Base-by-base conservation (phyloP, 1,140 invertebrate genomes). In the Tenebrio molitor region DNA sequence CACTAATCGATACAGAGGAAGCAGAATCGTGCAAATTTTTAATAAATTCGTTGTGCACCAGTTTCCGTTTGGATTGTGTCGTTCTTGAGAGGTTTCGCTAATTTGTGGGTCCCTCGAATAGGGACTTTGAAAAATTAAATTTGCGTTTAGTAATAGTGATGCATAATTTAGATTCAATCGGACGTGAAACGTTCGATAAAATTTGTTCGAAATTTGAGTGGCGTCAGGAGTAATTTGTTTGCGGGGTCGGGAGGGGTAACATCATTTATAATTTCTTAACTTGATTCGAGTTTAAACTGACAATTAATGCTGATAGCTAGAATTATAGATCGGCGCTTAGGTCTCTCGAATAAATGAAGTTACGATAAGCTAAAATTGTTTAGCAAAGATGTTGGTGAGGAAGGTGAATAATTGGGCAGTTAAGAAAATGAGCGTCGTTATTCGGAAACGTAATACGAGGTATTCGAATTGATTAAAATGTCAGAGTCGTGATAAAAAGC, bases 331-430 rank as follows among this genome's bases (percentile, higher is more conserved):
- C 21, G 44, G 16, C 17, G 19, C 17, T 42, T 50, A 21, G 17
- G 44, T 50, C 19, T 17, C 16, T 15, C 2, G 21, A 50, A 50
- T 21, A 50, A 50, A 50, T 50, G 44, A 50, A 50, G 44, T 50
- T 50, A 50, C 44, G 44, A 50, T 50, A 50, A 50, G 44, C 44
- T 50, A 50, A 58, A 58, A 58, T 66, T 66, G 36, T 66, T 66
- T 65, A 33, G 25, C 58, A 36, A 63, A 65, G 39, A 21, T 66
- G 36, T 66, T 66, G 36, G 42, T 23, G 21, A 42, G 33, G 33
- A 65, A 12, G 33, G 34, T 44, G 64, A 44, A 66, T 44, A 66
- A 66, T 66, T 66, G 36, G 34, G 21, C 19, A 65, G 34, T 65
- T 39, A 21, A 65, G 62, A 44, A 42, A 58, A 58, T 14, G 50